Evolutionary conservation across 2,113 vertebrate species (phyloP).

Genomic region (Pseudorectes ferrugineus): DNA sequence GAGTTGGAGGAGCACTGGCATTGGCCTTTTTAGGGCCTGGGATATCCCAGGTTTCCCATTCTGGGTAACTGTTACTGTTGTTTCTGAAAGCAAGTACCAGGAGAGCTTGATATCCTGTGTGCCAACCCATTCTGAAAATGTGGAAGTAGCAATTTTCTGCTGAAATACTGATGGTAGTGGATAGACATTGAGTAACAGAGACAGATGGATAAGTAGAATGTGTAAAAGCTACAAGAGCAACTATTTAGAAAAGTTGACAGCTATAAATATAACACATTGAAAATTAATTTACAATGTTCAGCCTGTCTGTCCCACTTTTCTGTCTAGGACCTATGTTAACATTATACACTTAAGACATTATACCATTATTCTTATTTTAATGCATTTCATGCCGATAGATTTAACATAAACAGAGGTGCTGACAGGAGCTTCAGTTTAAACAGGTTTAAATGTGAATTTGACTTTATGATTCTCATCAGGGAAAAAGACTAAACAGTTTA

Average conservation of each 20-base stretch:
- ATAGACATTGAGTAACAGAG: not conserved
- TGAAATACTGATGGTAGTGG: not conserved
- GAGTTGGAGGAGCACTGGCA: not conserved
- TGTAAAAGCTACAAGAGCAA: not conserved
- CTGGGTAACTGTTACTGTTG: not conserved
- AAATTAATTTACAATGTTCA: constrained; percentile 39
- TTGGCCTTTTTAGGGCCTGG: not conserved
- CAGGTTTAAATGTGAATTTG: constrained; percentile 71
- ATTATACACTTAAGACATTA: constrained; percentile 64
- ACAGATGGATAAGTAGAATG: not conserved
- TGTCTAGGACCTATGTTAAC: constrained; percentile 32
- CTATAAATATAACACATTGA: constrained; percentile 44
- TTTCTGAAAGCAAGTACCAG: not conserved
- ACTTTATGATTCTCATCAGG: constrained; percentile 79
- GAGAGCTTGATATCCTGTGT: not conserved
- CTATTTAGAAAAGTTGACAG: constrained; percentile 19
- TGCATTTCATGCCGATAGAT: constrained; percentile 74
- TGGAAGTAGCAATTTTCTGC: not conserved
- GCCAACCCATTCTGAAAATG: not conserved
- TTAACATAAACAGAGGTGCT: constrained; percentile 78
- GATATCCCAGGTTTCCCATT: not conserved
- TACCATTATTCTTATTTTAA: constrained; percentile 68
- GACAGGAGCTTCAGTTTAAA: constrained; percentile 72
- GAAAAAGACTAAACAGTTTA: constrained; percentile 82
- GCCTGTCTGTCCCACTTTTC: constrained; percentile 39